Base-by-base conservation (phyloP, 2,797 vertebrate species). In the Sus cebifrons region DNA sequence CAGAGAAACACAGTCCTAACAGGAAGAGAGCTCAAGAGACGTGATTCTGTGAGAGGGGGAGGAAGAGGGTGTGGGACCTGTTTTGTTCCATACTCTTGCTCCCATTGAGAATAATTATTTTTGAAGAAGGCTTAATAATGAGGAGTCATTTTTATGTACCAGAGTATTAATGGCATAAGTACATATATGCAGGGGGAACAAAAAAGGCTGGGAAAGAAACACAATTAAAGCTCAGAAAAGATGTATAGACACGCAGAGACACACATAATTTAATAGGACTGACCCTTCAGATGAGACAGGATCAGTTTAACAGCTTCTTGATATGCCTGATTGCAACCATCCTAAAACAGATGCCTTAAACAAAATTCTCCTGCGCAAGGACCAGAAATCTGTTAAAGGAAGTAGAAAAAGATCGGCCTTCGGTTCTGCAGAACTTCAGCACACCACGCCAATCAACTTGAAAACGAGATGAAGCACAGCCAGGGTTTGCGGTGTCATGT, bases 81-180 rank as follows among this genome's bases (percentile, higher is more conserved):
- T n/a, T 40, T 83, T 70, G 44, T 49, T 10, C 32, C 14, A 9
- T 4, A 36, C 3, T 54, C 62, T 68, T 70, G 2, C 52, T 93
- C 52, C 58, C n/a, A 88, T 5, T 27, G 40, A 82, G 27, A 75
- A 89, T 52, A 92, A 83, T 64, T 90, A 21, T 75, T 91, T 77
- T 70, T 91, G 20, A 89, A 89, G 29, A 79, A 29, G 32, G 49
- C 60, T 89, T 77, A 89, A 79, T 68, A 79, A 32, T 36, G 32
- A 79, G 49, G 9, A 21, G 56, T 74, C 32, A 88, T 94, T 89
- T 94, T 93, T 78, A 88, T 49, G 6, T 25, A 29, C 14, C 56
- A 67, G 25, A 27, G n/a, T 3, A 82, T 49, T 70, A 75, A 77
- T 44, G 25, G 52, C 32, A 56, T 23, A 81, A 68, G 81, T 32